A percentile compares a stretch with the other conserved stretches of the same genome.
Conservation (phyloP, 2,888 invertebrate species). For the Subacronicta megacephala region DNA sequence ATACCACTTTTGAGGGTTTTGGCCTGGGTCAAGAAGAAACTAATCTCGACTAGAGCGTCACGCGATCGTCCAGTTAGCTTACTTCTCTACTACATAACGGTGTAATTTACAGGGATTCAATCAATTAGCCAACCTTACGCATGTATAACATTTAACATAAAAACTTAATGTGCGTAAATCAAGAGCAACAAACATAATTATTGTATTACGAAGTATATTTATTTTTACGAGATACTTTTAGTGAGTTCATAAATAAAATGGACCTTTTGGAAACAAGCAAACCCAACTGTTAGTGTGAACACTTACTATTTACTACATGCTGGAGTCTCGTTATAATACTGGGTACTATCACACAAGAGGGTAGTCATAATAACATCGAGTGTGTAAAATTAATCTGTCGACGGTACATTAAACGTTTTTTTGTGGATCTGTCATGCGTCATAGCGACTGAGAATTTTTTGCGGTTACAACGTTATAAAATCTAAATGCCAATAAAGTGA, state of each 20-base stretch:
- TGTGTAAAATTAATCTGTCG: slow-evolving; percentile 30
- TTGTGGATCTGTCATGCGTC: slow-evolving; percentile 42
- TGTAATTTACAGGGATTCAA: slow-evolving; percentile 47
- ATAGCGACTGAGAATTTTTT: slow-evolving; percentile 27
- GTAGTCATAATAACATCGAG: slow-evolving; percentile 55
- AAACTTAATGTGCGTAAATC: slow-evolving; percentile 64
- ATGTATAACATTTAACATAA: slow-evolving; percentile 52
- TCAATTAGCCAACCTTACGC: slow-evolving; percentile 51
- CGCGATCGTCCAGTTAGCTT: slow-evolving; percentile 14
- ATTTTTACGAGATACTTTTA: slow-evolving; percentile 59
- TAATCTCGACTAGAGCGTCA: slow-evolving; percentile 16
- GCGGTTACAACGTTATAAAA: slow-evolving; percentile 38
- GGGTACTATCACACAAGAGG: slow-evolving; percentile 56
- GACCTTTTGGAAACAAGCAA: slow-evolving; percentile 58
- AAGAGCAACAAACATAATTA: slow-evolving; percentile 50
- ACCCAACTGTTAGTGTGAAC: slow-evolving; percentile 65
- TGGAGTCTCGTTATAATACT: slow-evolving; percentile 49
- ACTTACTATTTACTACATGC: slow-evolving; percentile 60
- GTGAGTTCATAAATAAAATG: slow-evolving; percentile 54
- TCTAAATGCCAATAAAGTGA: slow-evolving; percentile 29
- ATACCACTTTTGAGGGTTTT: slow-evolving; percentile 22
- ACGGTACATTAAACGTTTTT: slow-evolving; percentile 17
- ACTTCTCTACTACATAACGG: slow-evolving; percentile 46
- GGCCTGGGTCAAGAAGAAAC: slow-evolving; percentile 9
- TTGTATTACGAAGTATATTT: slow-evolving; percentile 31